Evolutionary conservation across 1,140 invertebrate species (phyloP).

Genomic region (Caerostris extrusa): DNA sequence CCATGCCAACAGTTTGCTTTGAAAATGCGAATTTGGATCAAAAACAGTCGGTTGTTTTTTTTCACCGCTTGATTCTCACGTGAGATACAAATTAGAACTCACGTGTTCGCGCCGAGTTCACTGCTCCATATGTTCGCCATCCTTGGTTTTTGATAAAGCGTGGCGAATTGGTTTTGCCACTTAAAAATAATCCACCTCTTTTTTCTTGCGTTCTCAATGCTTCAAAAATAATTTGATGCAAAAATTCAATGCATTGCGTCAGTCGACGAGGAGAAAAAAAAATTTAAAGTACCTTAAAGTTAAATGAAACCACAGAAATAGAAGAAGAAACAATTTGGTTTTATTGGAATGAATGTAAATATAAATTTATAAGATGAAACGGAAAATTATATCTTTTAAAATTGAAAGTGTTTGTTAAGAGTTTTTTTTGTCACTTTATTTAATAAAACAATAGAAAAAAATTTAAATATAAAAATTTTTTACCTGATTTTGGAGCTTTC

Average conservation of each 20-base stretch:
- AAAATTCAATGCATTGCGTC: neutral
- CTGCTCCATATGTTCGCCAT: constrained; percentile 12
- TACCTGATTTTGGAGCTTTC: no score
- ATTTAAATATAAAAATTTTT: no score
- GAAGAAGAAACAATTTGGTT: no score
- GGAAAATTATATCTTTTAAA: no score
- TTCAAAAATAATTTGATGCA: neutral
- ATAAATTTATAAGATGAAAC: no score
- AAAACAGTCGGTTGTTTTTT: neutral
- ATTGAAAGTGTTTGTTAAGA: no score
- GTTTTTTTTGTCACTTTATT: no score
- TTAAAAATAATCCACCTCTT: neutral
- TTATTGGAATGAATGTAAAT: no score
- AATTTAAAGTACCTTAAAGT: no score
- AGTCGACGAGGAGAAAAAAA: no score
- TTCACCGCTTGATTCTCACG: neutral
- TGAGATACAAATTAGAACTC: constrained; percentile 13
- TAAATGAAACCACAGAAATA: no score
- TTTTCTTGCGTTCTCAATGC: neutral
- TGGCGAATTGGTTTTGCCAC: neutral
- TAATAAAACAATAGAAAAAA: no score
- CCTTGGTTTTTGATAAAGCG: constrained; percentile 14
- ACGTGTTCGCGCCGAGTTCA: neutral
- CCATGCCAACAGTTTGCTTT: neutral
- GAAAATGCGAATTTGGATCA: neutral